Percentiles rank a stretch among this genome's conserved stretches.
Conservation (phyloP, 2,888 invertebrate species). For the Plebejus anna region DNA sequence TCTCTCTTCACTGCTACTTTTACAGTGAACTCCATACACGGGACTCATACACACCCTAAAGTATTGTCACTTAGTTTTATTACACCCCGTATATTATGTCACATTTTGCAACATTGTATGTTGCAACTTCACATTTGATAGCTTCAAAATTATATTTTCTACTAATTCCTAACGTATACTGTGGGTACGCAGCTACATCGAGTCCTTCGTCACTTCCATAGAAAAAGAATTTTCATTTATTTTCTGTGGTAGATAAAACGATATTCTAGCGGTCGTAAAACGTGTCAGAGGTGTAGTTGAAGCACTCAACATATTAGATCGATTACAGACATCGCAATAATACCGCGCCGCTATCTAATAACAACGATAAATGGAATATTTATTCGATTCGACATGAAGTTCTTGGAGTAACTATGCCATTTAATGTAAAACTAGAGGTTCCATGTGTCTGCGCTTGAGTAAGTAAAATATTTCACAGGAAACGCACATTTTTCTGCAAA, state of each 20-base stretch:
- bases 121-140: background rate
- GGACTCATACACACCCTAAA: no score
- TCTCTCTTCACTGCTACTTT: no score
- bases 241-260: background rate
- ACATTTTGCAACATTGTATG: no score
- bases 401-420: background rate
- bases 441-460: no score
- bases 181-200: background rate
- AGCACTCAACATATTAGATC: slow-evolving; percentile 12
- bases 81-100: no score
- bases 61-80: no score
- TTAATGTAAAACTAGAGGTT: no score
- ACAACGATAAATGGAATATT: background rate
- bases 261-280: background rate
- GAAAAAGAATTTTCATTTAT: background rate
- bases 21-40: no score
- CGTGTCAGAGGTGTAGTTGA: background rate
- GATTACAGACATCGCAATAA: background rate
- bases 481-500: no score
- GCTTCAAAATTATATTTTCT: background rate
- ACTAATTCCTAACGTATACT: no score
- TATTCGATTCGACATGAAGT: background rate
- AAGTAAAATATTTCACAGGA: no score
- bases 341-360: background rate
- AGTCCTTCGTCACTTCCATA: background rate